A percentile compares a stretch with the other conserved stretches of the same genome.
Conservation (phyloP, 2,797 vertebrate species). For the Notolabrus celidotus region DNA sequence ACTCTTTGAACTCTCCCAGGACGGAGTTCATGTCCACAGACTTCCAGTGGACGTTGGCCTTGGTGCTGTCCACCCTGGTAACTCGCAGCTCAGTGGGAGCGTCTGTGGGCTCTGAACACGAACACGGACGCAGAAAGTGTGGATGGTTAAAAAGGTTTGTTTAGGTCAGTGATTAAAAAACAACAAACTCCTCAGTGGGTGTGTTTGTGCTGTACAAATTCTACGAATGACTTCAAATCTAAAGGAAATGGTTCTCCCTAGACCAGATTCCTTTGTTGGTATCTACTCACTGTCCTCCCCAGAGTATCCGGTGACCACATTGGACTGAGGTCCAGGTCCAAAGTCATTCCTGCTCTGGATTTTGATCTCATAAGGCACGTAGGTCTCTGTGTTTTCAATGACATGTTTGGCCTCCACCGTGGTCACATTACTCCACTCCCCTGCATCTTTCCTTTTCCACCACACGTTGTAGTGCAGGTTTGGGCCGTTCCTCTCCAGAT, state of each 20-base stretch:
- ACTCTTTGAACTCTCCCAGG: conserved; percentile 95
- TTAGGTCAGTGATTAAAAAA: too few species aligned
- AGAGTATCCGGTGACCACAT: conserved; percentile 89
- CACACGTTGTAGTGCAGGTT: conserved; percentile 91
- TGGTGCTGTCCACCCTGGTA: conserved; percentile 90
- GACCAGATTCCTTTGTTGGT: background rate
- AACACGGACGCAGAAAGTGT: background rate
- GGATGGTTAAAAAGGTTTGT: background rate
- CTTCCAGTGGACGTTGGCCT: conserved; percentile 90
- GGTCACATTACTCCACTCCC: conserved; percentile 89
- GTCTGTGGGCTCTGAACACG: conserved; percentile 88
- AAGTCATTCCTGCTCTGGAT: conserved; percentile 94
- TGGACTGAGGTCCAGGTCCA: conserved; percentile 90
- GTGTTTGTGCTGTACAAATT: too few species aligned
- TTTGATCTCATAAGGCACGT: conserved; percentile 94
- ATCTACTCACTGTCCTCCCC: conserved; percentile 95
- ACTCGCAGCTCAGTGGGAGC: conserved; percentile 90
- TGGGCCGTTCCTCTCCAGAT: conserved; percentile 91
- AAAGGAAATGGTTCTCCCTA: too few species aligned
- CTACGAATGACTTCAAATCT: too few species aligned
- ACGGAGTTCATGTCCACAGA: conserved; percentile 89
- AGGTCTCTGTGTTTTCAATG: conserved; percentile 89
- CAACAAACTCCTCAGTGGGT: too few species aligned
- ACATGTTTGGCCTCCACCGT: conserved; percentile 84
- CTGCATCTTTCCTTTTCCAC: conserved; percentile 88